phyloP scores from a whole-genome alignment of 2,888 invertebrate species.

The Diogma glabrata region DNA sequence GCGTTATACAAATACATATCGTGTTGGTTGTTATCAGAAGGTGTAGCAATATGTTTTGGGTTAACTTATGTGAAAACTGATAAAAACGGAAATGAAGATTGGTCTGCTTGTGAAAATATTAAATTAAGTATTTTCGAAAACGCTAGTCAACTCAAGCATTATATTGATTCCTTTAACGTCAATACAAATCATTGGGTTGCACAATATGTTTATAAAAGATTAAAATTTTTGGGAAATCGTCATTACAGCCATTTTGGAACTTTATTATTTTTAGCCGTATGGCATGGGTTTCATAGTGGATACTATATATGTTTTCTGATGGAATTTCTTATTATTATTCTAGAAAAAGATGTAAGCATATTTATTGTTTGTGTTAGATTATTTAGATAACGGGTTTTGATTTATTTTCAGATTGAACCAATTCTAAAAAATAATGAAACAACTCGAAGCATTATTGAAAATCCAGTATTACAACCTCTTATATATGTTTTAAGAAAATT shows the following conservation, averaged over 20 bases:
- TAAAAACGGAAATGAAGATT: constrained; percentile 66
- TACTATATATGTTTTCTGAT: constrained; percentile 88
- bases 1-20: constrained; percentile 85
- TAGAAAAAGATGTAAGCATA: constrained; percentile 74
- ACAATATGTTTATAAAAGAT: constrained; percentile 86
- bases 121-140: constrained; percentile 70
- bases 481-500: constrained; percentile 50
- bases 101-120: constrained; percentile 89
- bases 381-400: not conserved
- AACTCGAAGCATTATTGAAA: too few relatives aligned
- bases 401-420: constrained; percentile 45
- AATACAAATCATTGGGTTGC: constrained; percentile 94
- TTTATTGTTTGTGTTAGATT: too few relatives aligned
- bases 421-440: constrained; percentile 45
- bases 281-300: constrained; percentile 93
- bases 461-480: constrained; percentile 33
- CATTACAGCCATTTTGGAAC: constrained; percentile 71
- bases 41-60: constrained; percentile 52
- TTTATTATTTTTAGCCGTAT: constrained; percentile 77
- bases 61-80: constrained; percentile 46
- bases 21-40: constrained; percentile 86
- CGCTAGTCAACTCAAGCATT: constrained; percentile 72
- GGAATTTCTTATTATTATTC: constrained; percentile 77
- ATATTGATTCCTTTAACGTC: constrained; percentile 86
- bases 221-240: constrained; percentile 80